Conservation (phyloP, 92 coral and sea anemone genomes). For the Phenganax stokvisi region DNA sequence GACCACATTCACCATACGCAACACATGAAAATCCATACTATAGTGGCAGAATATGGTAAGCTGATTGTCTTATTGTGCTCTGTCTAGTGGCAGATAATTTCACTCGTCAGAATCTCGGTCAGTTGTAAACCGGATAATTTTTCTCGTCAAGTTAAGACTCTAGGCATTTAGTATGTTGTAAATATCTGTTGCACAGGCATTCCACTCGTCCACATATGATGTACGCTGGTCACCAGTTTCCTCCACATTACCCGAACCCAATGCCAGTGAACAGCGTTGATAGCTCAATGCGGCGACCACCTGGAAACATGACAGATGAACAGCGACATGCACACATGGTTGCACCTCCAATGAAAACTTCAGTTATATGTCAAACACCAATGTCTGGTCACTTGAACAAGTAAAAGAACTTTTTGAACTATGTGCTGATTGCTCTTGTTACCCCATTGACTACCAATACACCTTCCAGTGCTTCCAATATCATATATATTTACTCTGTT, state of each 20-base stretch:
- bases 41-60: constrained; percentile 33
- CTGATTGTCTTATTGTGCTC: not conserved
- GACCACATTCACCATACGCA: constrained; percentile 25
- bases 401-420: constrained; percentile 28
- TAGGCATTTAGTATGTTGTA: too few species aligned
- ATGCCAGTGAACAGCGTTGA: constrained; percentile 83
- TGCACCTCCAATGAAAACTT: constrained; percentile 93
- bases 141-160: not conserved
- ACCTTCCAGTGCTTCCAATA: too few species aligned
- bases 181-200: constrained; percentile 54
- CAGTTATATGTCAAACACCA: constrained; percentile 77
- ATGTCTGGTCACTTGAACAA: constrained; percentile 69
- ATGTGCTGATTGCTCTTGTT: not conserved
- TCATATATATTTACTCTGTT: too few species aligned
- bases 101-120: not conserved
- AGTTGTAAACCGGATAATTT: not conserved
- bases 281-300: constrained; percentile 70
- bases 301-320: constrained; percentile 80
- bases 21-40: constrained; percentile 35
- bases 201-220: constrained; percentile 60
- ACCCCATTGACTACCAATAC: too few species aligned
- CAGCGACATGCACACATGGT: constrained; percentile 71
- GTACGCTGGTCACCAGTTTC: constrained; percentile 66
- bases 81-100: not conserved
- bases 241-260: constrained; percentile 79